Evolutionary conservation across 2,113 vertebrate genomes (phyloP), one percentile per base, ranked within the genome.

Genomic region (Malurus cyaneus): DNA sequence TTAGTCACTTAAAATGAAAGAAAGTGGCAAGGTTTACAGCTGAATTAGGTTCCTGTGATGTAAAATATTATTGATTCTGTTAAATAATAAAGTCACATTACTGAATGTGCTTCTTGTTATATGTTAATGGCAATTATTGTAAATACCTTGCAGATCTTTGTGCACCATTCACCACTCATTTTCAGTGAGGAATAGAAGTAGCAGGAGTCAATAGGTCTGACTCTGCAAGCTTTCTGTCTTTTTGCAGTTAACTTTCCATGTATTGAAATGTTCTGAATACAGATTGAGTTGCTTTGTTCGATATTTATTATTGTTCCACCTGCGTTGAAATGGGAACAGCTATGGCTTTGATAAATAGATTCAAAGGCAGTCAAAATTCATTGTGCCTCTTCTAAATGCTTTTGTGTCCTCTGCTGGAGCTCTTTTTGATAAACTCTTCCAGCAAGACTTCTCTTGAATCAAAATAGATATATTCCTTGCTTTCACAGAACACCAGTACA

Each of bases 251-350:
- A 77, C 71, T 89, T 91, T 60, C 74, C 70, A 41, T 74, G 74
- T 88, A 96, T 86, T 93, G 83, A 94, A 92, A 86, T 90, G 49
- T 29, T 92, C 80, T 94, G 91, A 92, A 92, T 93, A 82, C 89
- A 88, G 79, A 86, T 32, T 44, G 67, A 88, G 80, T 59, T 90
- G 65, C 81, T 97, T 93, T 95, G 88, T 95, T 96, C 10, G 20
- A 41, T 94, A 86, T 94, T 97, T 94, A 66, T 96, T 95, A 89
- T 93, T 94, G 92, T 96, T 95, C 85, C 52, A 84, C 83, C 72
- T 94, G 50, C 0, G 2, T 73, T 18, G 3, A 93, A 93, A 92
- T 57, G 59, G 66, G 74, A 97, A 89, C 64, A 87, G 77, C 78
- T 85, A 86, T 47, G 41, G 67, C 84, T 94, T 86, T 92, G 87